Evolutionary conservation across 2,113 vertebrate genomes (phyloP), one percentile per base, ranked within the genome.

Genomic region (Neotoma lepida): DNA sequence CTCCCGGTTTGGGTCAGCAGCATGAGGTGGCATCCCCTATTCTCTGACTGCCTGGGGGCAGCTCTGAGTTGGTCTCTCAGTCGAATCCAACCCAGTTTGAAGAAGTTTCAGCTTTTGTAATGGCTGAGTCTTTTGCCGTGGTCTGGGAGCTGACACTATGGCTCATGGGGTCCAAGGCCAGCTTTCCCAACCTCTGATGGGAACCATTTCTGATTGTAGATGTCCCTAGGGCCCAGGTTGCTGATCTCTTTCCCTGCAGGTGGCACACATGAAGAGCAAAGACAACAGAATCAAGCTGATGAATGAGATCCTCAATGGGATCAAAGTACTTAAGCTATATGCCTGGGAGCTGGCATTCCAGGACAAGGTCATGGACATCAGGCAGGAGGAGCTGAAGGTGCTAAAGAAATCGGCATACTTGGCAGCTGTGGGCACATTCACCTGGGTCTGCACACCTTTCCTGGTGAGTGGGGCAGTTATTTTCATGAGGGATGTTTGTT

Each of bases 261-360:
- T 99, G 90, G 98, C 99, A 24, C 99, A 99, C 97, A 99, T 99
- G 99, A 99, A 99, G 98, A 99, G 98, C 95, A 99, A 99, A 95
- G 99, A 99, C 98, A 99, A 96, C 92, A 98, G 99, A 96, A 99
- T 99, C 70, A 99, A 99, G 98, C 98, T 99, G 97, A 99, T 99
- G 99, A 99, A 99, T 12, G 99, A 99, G 98, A 99, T 99, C 95
- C 98, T 99, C 94, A 99, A 99, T 0, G 99, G 99, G 44, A 99
- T 99, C 97, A 99, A 99, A 96, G 99, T 99, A 87, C 97, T 99
- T 44, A 99, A 99, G 98, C 98, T 99, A 13, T 99, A 99, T 0
- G 99, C 99, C 84, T 99, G 99, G 99, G 99, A 99, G 97, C 98
- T 99, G 97, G 99, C 99, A 8, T 99, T 99, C 97, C 98, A 98